Conservation (phyloP, 1,140 invertebrate genomes). For the Phocides pigmalion region DNA sequence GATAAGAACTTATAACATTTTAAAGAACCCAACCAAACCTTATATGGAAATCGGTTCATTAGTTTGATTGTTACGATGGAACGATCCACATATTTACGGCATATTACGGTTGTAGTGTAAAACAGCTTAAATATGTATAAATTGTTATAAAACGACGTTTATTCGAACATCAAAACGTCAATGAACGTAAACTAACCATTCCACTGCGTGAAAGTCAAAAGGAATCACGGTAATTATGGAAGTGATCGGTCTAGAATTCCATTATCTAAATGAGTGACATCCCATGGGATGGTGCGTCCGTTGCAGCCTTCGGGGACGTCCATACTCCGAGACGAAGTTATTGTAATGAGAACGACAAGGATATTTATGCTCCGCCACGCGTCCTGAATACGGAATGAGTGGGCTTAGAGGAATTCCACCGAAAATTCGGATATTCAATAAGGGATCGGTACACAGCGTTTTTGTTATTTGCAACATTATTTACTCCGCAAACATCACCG, state of each 20-base stretch:
- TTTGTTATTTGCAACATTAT: conserved; percentile 62
- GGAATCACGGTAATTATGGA: conserved; percentile 44
- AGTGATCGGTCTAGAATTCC: conserved; percentile 63
- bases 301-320: conserved; percentile 58
- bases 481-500: conserved; percentile 60
- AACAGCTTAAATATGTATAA: too few species aligned
- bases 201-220: conserved; percentile 20
- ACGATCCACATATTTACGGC: too few species aligned
- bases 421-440: conserved; percentile 66
- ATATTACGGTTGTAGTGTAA: too few species aligned
- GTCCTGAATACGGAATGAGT: conserved; percentile 73
- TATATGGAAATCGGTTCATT: too few species aligned
- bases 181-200: not conserved
- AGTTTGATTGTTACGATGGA: too few species aligned
- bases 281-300: conserved; percentile 61
- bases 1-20: too few species aligned
- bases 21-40: too few species aligned
- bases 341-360: conserved; percentile 78
- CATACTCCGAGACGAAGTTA: conserved; percentile 65
- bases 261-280: conserved; percentile 73
- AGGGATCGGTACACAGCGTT: conserved; percentile 48
- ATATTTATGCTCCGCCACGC: conserved; percentile 76
- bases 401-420: conserved; percentile 37
- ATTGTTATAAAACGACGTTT: too few species aligned
- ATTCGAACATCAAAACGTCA: not conserved